Evolutionary conservation across 2,113 vertebrate genomes (phyloP).

Genomic region (Malurus alboscapulatus): DNA sequence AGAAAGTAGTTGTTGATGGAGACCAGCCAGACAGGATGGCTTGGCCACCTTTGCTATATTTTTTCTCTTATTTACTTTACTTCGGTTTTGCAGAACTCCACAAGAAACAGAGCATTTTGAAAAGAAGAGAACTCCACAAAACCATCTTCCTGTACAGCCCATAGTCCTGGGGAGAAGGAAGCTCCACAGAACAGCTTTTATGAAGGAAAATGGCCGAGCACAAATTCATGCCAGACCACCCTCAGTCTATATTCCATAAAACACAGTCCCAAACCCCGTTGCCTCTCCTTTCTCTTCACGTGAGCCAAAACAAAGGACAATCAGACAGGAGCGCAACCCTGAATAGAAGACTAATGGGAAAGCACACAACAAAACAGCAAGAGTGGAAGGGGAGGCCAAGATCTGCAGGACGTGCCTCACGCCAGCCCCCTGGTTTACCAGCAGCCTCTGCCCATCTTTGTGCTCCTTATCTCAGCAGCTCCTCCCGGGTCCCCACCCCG

Average conservation of each 20-base stretch:
- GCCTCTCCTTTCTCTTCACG: conserved; percentile 29
- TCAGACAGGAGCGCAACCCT: background rate
- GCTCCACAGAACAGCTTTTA: background rate
- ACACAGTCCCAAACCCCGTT: background rate
- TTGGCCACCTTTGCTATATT: background rate
- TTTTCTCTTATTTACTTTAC: conserved; percentile 31
- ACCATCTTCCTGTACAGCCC: background rate
- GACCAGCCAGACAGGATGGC: conserved; percentile 20
- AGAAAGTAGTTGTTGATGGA: background rate
- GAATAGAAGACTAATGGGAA: background rate
- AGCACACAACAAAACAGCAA: background rate
- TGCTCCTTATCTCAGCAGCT: background rate
- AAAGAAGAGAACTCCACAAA: background rate
- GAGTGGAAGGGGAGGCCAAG: background rate
- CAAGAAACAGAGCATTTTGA: background rate
- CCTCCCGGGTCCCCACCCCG: background rate
- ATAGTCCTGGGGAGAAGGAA: background rate
- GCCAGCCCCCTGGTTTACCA: background rate
- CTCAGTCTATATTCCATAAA: background rate
- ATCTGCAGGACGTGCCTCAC: background rate
- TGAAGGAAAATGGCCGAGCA: conserved; percentile 52
- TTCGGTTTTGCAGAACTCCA: background rate
- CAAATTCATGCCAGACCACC: conserved; percentile 31
- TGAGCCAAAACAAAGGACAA: conserved; percentile 56
- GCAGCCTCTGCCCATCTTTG: background rate